Evolutionary conservation across 2,888 invertebrate species (phyloP).

Genomic region (Nephrotoma guestfalica): DNA sequence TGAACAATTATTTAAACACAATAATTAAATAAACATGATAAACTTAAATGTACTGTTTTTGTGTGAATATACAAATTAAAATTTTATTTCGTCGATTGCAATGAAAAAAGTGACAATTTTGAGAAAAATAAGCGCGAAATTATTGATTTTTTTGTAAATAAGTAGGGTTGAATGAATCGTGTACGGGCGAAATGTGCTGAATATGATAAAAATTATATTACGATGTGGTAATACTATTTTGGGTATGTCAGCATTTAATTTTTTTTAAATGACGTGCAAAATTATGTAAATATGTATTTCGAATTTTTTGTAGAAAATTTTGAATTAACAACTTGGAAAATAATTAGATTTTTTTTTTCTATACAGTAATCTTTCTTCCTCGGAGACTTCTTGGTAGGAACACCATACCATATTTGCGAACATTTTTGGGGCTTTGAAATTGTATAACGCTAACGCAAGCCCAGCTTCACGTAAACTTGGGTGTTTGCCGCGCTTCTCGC

Average conservation of each 20-base stretch:
- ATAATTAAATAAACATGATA: neutral
- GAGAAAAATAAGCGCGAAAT: neutral
- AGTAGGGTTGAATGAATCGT: neutral
- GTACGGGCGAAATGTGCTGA: neutral
- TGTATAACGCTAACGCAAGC: no score
- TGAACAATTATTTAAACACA: neutral
- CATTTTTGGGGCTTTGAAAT: no score
- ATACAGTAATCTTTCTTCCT: no score
- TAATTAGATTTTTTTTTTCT: no score
- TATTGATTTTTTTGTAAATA: neutral
- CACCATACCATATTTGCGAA: no score
- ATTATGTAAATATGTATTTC: no score
- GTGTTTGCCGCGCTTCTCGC: no score
- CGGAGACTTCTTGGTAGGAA: no score
- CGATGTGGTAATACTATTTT: neutral
- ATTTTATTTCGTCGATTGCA: neutral
- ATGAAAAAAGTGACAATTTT: neutral
- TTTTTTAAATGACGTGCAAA: no score
- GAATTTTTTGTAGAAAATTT: no score
- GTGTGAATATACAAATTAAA: neutral
- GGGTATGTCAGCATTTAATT: neutral
- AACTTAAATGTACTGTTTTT: neutral
- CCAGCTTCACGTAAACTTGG: no score
- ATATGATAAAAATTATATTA: neutral
- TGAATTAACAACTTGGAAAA: no score